Evolutionary conservation across 2,113 vertebrate genomes (phyloP), one percentile per base, ranked within the genome.

Genomic region (Lipotes vexillifer): DNA sequence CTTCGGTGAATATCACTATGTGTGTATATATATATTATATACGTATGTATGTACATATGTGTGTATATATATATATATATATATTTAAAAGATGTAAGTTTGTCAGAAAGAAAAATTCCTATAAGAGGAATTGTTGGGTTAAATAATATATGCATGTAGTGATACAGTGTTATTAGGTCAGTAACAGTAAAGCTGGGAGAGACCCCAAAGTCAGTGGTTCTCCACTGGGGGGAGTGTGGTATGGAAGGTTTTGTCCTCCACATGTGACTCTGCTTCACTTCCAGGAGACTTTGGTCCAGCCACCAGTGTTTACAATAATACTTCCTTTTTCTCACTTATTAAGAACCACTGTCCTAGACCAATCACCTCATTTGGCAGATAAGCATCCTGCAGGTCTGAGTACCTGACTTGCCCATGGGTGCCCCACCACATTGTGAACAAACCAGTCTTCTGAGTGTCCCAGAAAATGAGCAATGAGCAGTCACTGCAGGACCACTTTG

Each of bases 81-180:
- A 38, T 36, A 27, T 38, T 78, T 89, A 6, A 80, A 90, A 96
- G 84, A 87, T 14, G 0, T 63, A 92, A 63, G 27, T 93, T 92
- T 92, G 23, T 86, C 52, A 96, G 29, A 87, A 59, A 78, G 55
- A 93, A 84, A 91, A 88, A 36, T 52, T 78, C 17, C 69, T 87
- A 3, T 61, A 80, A 74, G 46, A 83, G 71, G 46, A 84, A 72
- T 52, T 61, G 23, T 44, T 90, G 33, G 5, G 44, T 68, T 77
- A 87, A 77, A 82, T 44, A 77, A 59, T 38, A 84, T 7, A 57
- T n/a, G n/a, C 18, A n/a, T 55, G 29, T 7, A 31, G 52, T 52
- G 52, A 52, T 21, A 52, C 8, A 61, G 46, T 57, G 10, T 36
- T 82, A 66, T 44, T 59, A 86, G 63, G 20, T 87, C 88, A 92